These are phyloP conservation scores for Meriones unguiculatus DNA, from an alignment of 2,113 vertebrate species.

Conservation along the genomic window DNA sequence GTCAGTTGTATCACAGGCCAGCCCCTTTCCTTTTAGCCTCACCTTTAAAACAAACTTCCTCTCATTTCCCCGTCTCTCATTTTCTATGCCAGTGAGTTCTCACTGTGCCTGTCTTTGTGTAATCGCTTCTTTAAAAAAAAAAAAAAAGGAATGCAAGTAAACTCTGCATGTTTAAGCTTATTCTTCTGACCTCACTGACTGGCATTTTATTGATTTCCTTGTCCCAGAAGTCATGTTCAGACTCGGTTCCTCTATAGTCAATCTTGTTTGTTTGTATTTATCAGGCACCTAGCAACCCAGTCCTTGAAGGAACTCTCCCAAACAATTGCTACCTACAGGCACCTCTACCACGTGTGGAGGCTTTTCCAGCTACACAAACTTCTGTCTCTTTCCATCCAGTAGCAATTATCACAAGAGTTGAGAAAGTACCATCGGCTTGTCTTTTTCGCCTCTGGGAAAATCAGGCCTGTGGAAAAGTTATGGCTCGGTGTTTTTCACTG, in stretches of 20 bases:
- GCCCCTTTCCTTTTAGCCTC: slow-evolving; percentile 59
- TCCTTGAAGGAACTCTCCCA: slow-evolving; percentile 61
- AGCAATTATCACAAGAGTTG: slow-evolving; percentile 47
- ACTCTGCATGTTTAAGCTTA: slow-evolving; percentile 77
- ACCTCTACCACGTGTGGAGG: slow-evolving; percentile 34
- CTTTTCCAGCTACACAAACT: slow-evolving; percentile 63
- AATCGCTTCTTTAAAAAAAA: slow-evolving; percentile 79
- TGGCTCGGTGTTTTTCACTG: slow-evolving; percentile 57
- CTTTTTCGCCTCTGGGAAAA: slow-evolving; percentile 42
- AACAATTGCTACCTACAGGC: slow-evolving; percentile 56
- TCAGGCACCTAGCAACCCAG: slow-evolving; percentile 86
- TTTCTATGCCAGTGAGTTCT: slow-evolving; percentile 76
- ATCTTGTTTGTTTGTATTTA: slow-evolving; percentile 87
- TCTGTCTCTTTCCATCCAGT: slow-evolving; percentile 34
- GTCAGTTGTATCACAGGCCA: slow-evolving; percentile 47
- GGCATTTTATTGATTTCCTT: slow-evolving; percentile 76
- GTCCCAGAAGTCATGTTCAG: slow-evolving; percentile 86
- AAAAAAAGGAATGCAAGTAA: slow-evolving; percentile 70
- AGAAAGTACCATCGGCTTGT: slow-evolving; percentile 8
- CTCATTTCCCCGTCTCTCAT: slow-evolving; percentile 76
- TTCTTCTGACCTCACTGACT: slow-evolving; percentile 83
- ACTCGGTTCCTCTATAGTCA: slow-evolving; percentile 77
- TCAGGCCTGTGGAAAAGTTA: slow-evolving; percentile 47
- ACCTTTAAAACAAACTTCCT: slow-evolving; percentile 82
- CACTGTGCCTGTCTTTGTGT: slow-evolving; percentile 82